phyloP scores from a whole-genome alignment of 1,140 invertebrate genomes.

The Diuraphis noxia region DNA sequence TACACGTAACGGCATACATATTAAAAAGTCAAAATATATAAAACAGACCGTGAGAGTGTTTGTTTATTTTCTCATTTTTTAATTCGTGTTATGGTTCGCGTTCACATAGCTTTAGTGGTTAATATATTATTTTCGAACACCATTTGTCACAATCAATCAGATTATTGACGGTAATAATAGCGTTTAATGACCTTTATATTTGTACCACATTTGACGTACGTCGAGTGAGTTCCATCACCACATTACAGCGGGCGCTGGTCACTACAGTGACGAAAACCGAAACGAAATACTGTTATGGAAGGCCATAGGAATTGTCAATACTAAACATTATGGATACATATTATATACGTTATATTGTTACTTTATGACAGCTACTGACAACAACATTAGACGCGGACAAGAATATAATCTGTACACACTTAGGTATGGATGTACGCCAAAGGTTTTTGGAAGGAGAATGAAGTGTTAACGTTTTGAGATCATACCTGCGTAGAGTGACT shows the following conservation, averaged over 20 bases:
- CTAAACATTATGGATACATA: too few relatives aligned
- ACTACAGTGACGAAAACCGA: not conserved
- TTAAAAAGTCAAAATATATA: not conserved
- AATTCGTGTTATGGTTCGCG: not conserved
- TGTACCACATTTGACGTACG: not conserved
- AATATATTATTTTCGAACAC: constrained; percentile 2
- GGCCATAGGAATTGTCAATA: too few relatives aligned
- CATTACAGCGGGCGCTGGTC: too few relatives aligned
- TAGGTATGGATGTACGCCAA: too few relatives aligned
- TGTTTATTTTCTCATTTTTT: not conserved
- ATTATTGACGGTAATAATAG: not conserved
- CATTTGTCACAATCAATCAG: not conserved
- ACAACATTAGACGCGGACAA: too few relatives aligned
- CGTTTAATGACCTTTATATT: not conserved
- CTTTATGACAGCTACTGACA: too few relatives aligned
- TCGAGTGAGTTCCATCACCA: too few relatives aligned
- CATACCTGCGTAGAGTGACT: not conserved
- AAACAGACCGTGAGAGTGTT: not conserved
- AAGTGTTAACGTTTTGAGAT: not conserved
- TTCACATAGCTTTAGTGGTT: not conserved
- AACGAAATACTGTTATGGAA: not conserved
- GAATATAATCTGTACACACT: too few relatives aligned
- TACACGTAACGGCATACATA: not conserved
- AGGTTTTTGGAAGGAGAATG: too few relatives aligned
- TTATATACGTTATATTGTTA: too few relatives aligned